These are phyloP conservation scores for Augochlora pura DNA, from an alignment of 1,140 invertebrate species.

Conservation along the genomic window DNA sequence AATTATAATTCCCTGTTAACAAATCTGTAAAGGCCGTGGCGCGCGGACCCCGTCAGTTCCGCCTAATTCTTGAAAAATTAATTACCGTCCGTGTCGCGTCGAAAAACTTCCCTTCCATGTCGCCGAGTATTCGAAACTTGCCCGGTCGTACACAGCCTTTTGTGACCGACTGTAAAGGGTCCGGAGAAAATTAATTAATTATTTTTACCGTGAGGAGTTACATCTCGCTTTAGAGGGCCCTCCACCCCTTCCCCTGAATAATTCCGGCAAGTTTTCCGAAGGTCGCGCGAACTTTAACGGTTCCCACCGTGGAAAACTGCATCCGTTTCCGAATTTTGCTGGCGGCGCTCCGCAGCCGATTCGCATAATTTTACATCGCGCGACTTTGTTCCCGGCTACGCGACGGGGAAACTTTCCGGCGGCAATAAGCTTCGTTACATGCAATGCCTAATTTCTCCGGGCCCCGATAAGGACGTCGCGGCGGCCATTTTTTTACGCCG, in stretches of 20 bases:
- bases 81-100: no score
- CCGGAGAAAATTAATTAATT: constrained; percentile 10
- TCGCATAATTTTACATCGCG: constrained; percentile 28
- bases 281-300: constrained; percentile 22
- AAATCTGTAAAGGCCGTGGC: no score
- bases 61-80: no score
- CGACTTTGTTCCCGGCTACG: constrained; percentile 14
- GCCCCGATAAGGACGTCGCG: neutral
- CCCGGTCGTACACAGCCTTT: no score
- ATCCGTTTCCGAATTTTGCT: constrained; percentile 34
- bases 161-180: no score
- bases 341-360: constrained; percentile 4
- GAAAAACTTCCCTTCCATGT: no score
- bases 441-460: neutral
- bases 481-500: neutral
- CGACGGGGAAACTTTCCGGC: no score
- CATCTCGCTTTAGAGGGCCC: neutral
- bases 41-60: no score
- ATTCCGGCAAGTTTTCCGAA: constrained; percentile 4
- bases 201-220: constrained; percentile 18
- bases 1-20: no score
- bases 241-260: no score
- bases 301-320: constrained; percentile 8
- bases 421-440: neutral
- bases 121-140: no score